Conservation (phyloP, 2,888 invertebrate genomes). For the Laspeyria flexula region DNA sequence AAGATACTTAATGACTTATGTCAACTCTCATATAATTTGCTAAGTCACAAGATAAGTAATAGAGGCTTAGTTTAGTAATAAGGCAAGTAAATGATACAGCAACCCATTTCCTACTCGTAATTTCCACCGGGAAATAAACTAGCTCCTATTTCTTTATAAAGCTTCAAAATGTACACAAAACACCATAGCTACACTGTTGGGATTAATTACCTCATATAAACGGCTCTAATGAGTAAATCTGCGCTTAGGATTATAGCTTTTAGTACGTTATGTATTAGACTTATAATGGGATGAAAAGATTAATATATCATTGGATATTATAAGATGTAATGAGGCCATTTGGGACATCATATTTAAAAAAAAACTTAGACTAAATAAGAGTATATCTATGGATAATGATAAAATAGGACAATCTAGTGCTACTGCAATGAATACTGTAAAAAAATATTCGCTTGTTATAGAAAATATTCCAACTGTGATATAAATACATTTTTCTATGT, state of each 20-base stretch:
- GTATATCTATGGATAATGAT: no score
- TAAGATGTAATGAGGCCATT: no score
- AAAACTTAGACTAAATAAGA: no score
- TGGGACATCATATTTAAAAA: no score
- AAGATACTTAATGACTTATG: not conserved
- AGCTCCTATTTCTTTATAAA: slow-evolving; percentile 10
- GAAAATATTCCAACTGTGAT: no score
- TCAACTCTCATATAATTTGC: not conserved
- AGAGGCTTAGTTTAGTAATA: slow-evolving; percentile 1
- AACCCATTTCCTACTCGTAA: slow-evolving; percentile 5
- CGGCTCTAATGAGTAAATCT: not conserved
- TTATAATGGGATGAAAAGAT: no score
- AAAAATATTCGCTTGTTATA: no score
- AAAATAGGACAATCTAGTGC: no score
- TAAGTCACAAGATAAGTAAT: not conserved
- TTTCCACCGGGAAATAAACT: slow-evolving; percentile 15
- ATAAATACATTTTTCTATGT: no score
- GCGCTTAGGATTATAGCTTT: not conserved
- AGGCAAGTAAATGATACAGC: slow-evolving; percentile 5
- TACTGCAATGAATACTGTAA: no score
- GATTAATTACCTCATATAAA: slow-evolving; percentile 4
- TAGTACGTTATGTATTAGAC: not conserved
- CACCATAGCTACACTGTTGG: not conserved
- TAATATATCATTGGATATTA: no score
- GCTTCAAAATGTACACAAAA: slow-evolving; percentile 4